Conservation (phyloP, 2,797 vertebrate species). For the Philypnodon macrostomus region DNA sequence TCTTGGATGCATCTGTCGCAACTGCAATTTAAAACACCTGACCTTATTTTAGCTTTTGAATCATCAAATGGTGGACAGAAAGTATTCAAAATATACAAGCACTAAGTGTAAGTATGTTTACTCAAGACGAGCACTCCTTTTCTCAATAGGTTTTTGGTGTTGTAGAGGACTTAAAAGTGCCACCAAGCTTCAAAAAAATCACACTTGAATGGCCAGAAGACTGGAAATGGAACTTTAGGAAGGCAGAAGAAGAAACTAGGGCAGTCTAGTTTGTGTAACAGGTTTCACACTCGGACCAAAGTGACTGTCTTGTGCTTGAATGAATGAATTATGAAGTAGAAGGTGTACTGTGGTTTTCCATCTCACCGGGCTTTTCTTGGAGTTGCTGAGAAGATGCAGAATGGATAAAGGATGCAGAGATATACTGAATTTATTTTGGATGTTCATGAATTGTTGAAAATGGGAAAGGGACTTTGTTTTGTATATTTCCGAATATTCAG, state of each 20-base stretch:
- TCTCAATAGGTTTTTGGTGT: too few relatives aligned
- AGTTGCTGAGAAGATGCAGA: too few relatives aligned
- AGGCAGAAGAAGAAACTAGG: conserved; percentile 20
- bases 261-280: conserved; percentile 27
- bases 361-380: conserved; percentile 40
- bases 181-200: conserved; percentile 18
- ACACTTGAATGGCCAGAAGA: conserved; percentile 9
- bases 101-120: too few relatives aligned
- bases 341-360: conserved; percentile 37
- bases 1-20: conserved; percentile 60
- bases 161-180: background rate
- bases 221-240: conserved; percentile 26
- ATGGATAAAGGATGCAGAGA: conserved; percentile 6
- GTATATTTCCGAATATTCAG: too few relatives aligned
- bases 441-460: conserved; percentile 26
- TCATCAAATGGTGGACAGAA: conserved; percentile 10
- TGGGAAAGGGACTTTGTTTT: too few relatives aligned
- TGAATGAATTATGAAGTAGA: conserved; percentile 56
- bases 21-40: conserved; percentile 58
- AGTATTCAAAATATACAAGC: too few relatives aligned
- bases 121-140: too few relatives aligned
- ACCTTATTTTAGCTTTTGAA: conserved; percentile 36
- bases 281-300: conserved; percentile 26
- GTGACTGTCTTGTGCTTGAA: conserved; percentile 30
- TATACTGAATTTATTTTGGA: conserved; percentile 18